phyloP scores from a whole-genome alignment of 2,888 invertebrate species.

The Arenicola marina region DNA sequence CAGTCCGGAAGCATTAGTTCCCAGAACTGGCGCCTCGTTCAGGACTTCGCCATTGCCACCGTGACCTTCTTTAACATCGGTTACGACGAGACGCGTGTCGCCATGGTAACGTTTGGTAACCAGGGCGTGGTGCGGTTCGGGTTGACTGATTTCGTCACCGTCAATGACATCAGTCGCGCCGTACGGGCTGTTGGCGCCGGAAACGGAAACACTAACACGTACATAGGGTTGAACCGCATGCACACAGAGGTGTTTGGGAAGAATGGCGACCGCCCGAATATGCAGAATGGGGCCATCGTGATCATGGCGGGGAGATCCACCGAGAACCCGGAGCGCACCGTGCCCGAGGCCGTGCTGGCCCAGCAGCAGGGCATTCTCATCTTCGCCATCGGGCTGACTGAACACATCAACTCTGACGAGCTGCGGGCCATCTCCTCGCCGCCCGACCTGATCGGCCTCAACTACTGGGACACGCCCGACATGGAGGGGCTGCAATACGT shows the following conservation, averaged over 20 bases:
- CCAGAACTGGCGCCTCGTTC: conserved; percentile 30
- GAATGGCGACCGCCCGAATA: conserved; percentile 34
- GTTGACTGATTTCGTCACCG: conserved; percentile 12
- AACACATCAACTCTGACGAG: conserved; percentile 20
- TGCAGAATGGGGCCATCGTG: conserved; percentile 43
- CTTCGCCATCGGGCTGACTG: conserved; percentile 14
- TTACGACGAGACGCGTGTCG: conserved; percentile 17
- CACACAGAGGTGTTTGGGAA: conserved; percentile 19
- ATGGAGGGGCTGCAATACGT: too few species aligned
- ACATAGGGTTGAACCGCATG: conserved; percentile 19
- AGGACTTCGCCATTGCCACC: conserved; percentile 19
- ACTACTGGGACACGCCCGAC: conserved; percentile 29
- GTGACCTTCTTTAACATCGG: conserved; percentile 15
- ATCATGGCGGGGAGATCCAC: conserved; percentile 48
- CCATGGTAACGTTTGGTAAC: conserved; percentile 22
- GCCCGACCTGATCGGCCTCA: conserved; percentile 15
- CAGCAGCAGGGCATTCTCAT: background rate
- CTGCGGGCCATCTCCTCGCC: conserved; percentile 25
- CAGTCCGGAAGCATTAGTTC: conserved; percentile 31
- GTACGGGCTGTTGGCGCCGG: conserved; percentile 17
- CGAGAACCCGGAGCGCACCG: conserved; percentile 37
- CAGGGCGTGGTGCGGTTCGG: conserved; percentile 10
- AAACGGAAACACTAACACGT: conserved; percentile 26
- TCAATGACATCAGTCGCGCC: conserved; percentile 7
- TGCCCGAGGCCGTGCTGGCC: conserved; percentile 34